phyloP scores from a whole-genome alignment of 2,888 invertebrate species.

The Saturnia pavonia region DNA sequence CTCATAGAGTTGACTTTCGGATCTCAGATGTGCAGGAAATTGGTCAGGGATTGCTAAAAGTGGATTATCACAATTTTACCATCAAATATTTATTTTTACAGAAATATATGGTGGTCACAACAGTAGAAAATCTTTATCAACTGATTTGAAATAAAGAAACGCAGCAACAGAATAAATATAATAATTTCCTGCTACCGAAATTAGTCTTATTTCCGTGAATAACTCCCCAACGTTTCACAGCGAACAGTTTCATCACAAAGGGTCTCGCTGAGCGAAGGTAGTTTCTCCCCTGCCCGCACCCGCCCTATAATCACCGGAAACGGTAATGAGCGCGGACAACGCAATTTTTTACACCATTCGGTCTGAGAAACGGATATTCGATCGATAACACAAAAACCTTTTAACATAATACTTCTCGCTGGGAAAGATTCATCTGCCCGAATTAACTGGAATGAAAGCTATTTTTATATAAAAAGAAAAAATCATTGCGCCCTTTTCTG shows the following conservation, averaged over 20 bases:
- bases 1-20: background rate
- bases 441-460: slow-evolving; percentile 6
- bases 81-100: background rate
- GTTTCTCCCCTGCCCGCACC: background rate
- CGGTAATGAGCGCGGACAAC: slow-evolving; percentile 44
- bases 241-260: slow-evolving; percentile 14
- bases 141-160: background rate
- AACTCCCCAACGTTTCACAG: background rate
- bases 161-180: background rate
- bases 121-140: background rate
- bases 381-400: slow-evolving; percentile 17
- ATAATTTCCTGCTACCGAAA: background rate
- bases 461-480: background rate
- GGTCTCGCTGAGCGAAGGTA: background rate
- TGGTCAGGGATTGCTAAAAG: background rate
- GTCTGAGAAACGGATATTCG: slow-evolving; percentile 33
- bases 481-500: background rate
- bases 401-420: slow-evolving; percentile 7
- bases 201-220: slow-evolving; percentile 8
- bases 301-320: slow-evolving; percentile 45
- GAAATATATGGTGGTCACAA: background rate
- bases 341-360: slow-evolving; percentile 42
- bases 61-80: background rate
- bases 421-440: slow-evolving; percentile 4
- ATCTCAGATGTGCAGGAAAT: background rate